Percentiles rank a stretch among this genome's conserved stretches.
phyloP scores from a whole-genome alignment of 1,140 invertebrate species.

The Helicoverpa zea region DNA sequence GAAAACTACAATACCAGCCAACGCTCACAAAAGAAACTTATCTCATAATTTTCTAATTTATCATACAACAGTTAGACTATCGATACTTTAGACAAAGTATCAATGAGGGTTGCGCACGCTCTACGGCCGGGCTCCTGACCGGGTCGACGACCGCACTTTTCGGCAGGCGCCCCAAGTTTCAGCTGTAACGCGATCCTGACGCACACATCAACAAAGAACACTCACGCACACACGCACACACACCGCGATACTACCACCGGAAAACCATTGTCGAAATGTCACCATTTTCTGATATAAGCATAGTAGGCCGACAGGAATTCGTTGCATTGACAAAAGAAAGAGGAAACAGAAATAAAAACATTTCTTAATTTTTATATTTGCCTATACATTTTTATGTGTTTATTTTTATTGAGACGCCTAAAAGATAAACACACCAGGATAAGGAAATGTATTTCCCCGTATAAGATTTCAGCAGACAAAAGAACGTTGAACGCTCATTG shows the following conservation, averaged over 20 bases:
- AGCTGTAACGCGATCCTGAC: slow-evolving; percentile 84
- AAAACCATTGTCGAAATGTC: slow-evolving; percentile 72
- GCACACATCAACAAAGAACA: slow-evolving; percentile 61
- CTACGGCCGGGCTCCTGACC: slow-evolving; percentile 80
- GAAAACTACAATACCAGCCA: too few relatives aligned
- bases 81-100: slow-evolving; percentile 65
- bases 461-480: slow-evolving; percentile 15
- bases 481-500: slow-evolving; percentile 13
- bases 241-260: slow-evolving; percentile 65
- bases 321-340: slow-evolving; percentile 7
- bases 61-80: neutral
- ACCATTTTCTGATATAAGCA: slow-evolving; percentile 33
- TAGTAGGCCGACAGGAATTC: slow-evolving; percentile 13
- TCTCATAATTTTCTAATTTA: neutral
- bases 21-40: neutral
- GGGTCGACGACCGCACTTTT: slow-evolving; percentile 84
- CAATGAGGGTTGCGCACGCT: slow-evolving; percentile 62
- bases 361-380: neutral
- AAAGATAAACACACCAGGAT: too few relatives aligned
- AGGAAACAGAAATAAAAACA: neutral
- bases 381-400: neutral
- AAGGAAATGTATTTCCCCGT: neutral
- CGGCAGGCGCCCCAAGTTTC: slow-evolving; percentile 84
- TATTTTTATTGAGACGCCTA: neutral
- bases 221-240: slow-evolving; percentile 44